Evolutionary conservation across 2,113 vertebrate species (phyloP).

Genomic region (Vireo altiloquus): DNA sequence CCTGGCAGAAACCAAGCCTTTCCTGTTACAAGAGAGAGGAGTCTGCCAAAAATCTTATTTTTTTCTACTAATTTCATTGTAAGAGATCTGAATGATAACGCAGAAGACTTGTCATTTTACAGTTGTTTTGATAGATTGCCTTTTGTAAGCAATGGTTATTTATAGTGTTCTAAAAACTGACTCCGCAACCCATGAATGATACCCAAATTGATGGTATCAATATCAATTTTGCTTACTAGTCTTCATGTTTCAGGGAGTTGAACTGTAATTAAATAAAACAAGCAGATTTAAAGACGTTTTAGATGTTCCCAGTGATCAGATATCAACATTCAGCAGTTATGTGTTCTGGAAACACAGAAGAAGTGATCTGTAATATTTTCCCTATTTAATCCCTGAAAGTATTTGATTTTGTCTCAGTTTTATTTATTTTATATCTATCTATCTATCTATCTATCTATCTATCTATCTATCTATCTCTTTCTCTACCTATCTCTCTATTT

Average conservation of each 20-base stretch:
- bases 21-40: neutral
- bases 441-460: neutral
- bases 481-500: neutral
- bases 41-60: neutral
- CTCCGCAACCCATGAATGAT: neutral
- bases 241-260: constrained; percentile 5
- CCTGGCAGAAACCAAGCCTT: neutral
- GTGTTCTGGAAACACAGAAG: neutral
- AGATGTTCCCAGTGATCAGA: constrained; percentile 3
- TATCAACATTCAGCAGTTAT: constrained; percentile 24
- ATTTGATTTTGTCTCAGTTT: neutral
- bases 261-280: constrained; percentile 64
- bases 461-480: neutral
- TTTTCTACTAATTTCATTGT: neutral
- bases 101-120: neutral
- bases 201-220: neutral
- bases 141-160: neutral
- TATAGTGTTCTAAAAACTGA: neutral
- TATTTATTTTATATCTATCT: neutral
- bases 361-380: neutral
- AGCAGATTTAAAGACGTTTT: constrained; percentile 16
- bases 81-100: neutral
- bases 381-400: neutral
- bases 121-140: neutral
- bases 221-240: neutral